phyloP scores from a whole-genome alignment of 1,140 invertebrate genomes.

The Drosophila aff. region DNA sequence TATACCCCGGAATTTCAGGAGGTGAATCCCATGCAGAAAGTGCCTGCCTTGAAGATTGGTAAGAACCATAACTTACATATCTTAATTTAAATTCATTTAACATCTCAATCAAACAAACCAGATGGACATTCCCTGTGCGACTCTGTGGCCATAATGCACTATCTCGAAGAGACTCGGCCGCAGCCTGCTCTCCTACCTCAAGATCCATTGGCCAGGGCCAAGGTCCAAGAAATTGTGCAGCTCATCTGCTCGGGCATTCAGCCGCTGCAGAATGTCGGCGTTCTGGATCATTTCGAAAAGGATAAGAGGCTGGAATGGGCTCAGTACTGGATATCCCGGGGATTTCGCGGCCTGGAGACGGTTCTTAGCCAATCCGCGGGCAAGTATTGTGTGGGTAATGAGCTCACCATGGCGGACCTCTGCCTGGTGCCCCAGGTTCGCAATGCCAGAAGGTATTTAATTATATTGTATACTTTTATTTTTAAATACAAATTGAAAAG shows the following conservation, averaged over 20 bases:
- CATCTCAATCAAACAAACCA: slow-evolving; percentile 44
- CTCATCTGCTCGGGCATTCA: slow-evolving; percentile 96
- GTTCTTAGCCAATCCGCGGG: slow-evolving; percentile 92
- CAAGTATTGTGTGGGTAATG: slow-evolving; percentile 97
- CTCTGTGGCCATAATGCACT: slow-evolving; percentile 97
- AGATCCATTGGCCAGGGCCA: slow-evolving; percentile 92
- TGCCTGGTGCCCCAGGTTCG: slow-evolving; percentile 97
- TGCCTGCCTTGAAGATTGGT: slow-evolving; percentile 94
- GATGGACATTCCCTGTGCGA: slow-evolving; percentile 94
- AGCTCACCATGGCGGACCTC: slow-evolving; percentile 96
- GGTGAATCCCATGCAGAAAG: slow-evolving; percentile 96
- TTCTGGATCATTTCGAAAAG: slow-evolving; percentile 92
- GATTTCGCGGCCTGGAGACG: slow-evolving; percentile 95
- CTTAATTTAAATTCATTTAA: not conserved
- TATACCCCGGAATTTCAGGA: slow-evolving; percentile 92
- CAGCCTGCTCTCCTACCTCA: slow-evolving; percentile 93
- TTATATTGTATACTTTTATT: fast-evolving
- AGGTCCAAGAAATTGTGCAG: slow-evolving; percentile 89
- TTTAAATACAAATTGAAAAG: too few relatives aligned
- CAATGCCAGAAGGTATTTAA: slow-evolving; percentile 91
- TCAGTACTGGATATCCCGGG: slow-evolving; percentile 94
- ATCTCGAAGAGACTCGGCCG: slow-evolving; percentile 95
- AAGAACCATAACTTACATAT: slow-evolving; percentile 48
- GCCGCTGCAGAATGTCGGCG: slow-evolving; percentile 96
- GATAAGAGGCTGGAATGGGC: slow-evolving; percentile 95